Evolutionary conservation across 1,140 invertebrate species (phyloP).

Genomic region (Formica exsecta): DNA sequence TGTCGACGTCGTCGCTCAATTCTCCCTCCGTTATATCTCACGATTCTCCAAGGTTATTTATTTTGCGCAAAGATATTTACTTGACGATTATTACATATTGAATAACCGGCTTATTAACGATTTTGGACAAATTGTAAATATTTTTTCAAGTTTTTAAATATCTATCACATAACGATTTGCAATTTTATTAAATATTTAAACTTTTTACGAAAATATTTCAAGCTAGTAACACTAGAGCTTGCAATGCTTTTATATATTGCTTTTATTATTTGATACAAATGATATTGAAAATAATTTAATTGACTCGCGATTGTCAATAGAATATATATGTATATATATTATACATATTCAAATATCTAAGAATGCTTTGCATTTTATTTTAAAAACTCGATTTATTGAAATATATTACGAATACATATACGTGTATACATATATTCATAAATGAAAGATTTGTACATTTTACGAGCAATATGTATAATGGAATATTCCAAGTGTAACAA

Average conservation of each 20-base stretch:
- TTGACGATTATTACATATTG: slow-evolving; percentile 5
- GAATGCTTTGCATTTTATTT: neutral
- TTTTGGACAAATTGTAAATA: neutral
- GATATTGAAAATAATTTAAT: neutral
- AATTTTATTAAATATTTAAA: neutral
- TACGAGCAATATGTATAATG: neutral
- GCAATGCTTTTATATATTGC: neutral
- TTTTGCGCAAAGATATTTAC: slow-evolving; percentile 30
- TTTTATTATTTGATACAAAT: slow-evolving; percentile 8
- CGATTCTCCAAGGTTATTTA: neutral
- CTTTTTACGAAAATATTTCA: no score
- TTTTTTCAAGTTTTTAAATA: no score
- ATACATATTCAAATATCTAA: neutral
- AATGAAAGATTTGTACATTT: slow-evolving; percentile 7
- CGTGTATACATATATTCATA: neutral
- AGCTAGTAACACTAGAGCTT: neutral
- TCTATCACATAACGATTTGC: neutral
- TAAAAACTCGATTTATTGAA: slow-evolving; percentile 2
- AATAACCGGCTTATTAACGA: neutral
- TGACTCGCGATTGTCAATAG: neutral
- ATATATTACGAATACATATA: neutral
- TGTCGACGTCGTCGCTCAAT: slow-evolving; percentile 1
- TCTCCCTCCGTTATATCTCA: neutral
- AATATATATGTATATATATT: neutral
- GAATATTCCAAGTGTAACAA: slow-evolving; percentile 1